Evolutionary conservation across 2,888 invertebrate species (phyloP), one percentile per base, ranked within the genome.

Genomic region (Drosophila kuntzei): DNA sequence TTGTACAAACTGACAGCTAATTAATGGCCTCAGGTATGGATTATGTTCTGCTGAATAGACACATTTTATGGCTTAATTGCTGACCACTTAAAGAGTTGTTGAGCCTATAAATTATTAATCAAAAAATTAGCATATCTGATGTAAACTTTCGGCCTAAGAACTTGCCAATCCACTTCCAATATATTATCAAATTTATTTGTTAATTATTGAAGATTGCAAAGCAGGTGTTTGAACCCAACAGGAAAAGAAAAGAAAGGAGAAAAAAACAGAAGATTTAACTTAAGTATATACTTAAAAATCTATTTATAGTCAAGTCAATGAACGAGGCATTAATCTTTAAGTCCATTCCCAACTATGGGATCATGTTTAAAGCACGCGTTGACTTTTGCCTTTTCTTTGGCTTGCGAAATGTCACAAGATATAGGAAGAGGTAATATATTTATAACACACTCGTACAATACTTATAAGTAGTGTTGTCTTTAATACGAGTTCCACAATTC

Each of bases 371-470:
- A 34, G 32, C 72, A 73, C 50, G 49, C 60, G 49, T n/a, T 34
- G 25, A 20, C 49, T 51, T 41, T 62, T 39, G 41, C 20, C 58
- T 62, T 51, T 70, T 65, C 41, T 60, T 51, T 22, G 41, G 29
- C 12, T 9, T 37, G 34, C 34, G 22, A 79, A 76, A 85, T 78
- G 71, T 63, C 80, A 76, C 66, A 67, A 76, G 87, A 54, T 79
- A 50, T 76, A 74, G 67, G 61, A 62, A 22, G 39, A n/a, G 32
- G 22, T 29, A 54, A 39, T 22, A 27, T 63, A 46, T 39, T 41
- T 34, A 18, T 36, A 25, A 20, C 18, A 36, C 12, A 34, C 12
- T 22, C 7, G 27, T 58, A 53, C 22, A 36, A 29, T 41, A 44
- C 44, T 20, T 46, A 37, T 36, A 59, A 29, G 25, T 51, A 55